A percentile compares a stretch with the other conserved stretches of the same genome.
phyloP scores from a whole-genome alignment of 2,888 invertebrate species.

The Mystacides longicornis region DNA sequence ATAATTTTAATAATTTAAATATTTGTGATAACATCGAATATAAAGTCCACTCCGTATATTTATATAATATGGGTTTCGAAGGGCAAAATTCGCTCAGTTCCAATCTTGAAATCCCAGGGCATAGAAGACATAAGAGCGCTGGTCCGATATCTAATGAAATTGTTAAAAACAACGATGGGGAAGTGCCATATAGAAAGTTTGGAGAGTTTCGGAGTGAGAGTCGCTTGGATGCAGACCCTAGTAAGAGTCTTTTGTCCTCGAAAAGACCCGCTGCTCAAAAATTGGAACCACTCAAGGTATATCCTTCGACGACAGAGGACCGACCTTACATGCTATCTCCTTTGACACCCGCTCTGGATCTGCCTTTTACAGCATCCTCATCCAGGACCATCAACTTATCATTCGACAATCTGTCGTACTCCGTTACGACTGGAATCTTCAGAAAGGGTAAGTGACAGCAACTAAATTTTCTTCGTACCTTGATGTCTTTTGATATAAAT shows the following conservation, averaged over 20 bases:
- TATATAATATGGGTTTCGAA: no score
- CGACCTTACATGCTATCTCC: background rate
- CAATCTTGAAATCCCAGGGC: slow-evolving; percentile 1
- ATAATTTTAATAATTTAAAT: no score
- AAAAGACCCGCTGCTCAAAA: slow-evolving; percentile 13
- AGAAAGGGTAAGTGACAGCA: slow-evolving; percentile 47
- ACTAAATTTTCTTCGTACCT: background rate
- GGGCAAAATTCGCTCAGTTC: no score
- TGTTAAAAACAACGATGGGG: background rate
- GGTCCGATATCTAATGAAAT: background rate
- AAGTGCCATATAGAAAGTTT: background rate
- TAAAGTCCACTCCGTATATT: no score
- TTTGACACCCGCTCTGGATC: background rate
- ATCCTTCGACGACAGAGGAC: background rate
- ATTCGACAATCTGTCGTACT: slow-evolving; percentile 59
- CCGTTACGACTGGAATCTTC: slow-evolving; percentile 53
- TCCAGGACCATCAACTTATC: slow-evolving; percentile 50
- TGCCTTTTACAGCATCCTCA: background rate
- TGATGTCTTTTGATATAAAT: no score
- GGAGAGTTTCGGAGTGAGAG: slow-evolving; percentile 13
- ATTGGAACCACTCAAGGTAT: slow-evolving; percentile 8
- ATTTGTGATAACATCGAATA: no score
- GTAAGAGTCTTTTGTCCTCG: background rate
- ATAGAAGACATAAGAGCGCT: slow-evolving; percentile 15
- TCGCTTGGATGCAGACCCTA: slow-evolving; percentile 1